A percentile compares a stretch with the other conserved stretches of the same genome.
Conservation (phyloP, 2,113 vertebrate genomes). For the Pao palembangensis region DNA sequence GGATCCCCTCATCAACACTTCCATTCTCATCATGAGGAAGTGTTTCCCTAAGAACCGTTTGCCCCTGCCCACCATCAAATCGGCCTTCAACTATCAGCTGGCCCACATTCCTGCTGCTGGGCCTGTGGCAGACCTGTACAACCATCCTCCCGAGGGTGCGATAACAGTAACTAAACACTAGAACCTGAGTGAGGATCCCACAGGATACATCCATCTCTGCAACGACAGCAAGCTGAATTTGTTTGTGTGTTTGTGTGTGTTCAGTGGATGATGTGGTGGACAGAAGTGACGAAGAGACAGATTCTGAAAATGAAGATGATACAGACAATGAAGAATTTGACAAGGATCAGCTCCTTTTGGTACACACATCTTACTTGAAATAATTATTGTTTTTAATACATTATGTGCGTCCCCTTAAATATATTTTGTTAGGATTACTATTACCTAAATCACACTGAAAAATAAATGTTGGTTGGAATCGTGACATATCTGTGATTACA, state of each 20-base stretch:
- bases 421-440: no score
- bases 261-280: slow-evolving; percentile 96
- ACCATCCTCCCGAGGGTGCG: slow-evolving; percentile 87
- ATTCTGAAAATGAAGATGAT: slow-evolving; percentile 86
- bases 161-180: slow-evolving; percentile 5
- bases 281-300: slow-evolving; percentile 92
- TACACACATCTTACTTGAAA: slow-evolving; percentile 23
- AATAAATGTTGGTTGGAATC: no score
- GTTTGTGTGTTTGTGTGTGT: slow-evolving; percentile 51
- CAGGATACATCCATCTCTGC: not conserved
- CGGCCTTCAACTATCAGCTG: slow-evolving; percentile 85
- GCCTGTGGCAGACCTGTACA: slow-evolving; percentile 89
- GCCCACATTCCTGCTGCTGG: slow-evolving; percentile 83
- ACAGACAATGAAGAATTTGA: slow-evolving; percentile 88
- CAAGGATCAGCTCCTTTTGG: slow-evolving; percentile 72
- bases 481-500: not conserved
- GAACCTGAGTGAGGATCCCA: not conserved
- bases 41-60: slow-evolving; percentile 99
- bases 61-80: slow-evolving; percentile 94
- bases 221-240: slow-evolving; percentile 2
- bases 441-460: no score
- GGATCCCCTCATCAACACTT: slow-evolving; percentile 92
- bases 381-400: no score
- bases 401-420: no score
- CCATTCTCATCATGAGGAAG: slow-evolving; percentile 98